Percentiles rank a stretch among this genome's conserved stretches.
phyloP scores from a whole-genome alignment of 2,113 vertebrate genomes.

The Sinocyclocheilus anshuiensis region DNA sequence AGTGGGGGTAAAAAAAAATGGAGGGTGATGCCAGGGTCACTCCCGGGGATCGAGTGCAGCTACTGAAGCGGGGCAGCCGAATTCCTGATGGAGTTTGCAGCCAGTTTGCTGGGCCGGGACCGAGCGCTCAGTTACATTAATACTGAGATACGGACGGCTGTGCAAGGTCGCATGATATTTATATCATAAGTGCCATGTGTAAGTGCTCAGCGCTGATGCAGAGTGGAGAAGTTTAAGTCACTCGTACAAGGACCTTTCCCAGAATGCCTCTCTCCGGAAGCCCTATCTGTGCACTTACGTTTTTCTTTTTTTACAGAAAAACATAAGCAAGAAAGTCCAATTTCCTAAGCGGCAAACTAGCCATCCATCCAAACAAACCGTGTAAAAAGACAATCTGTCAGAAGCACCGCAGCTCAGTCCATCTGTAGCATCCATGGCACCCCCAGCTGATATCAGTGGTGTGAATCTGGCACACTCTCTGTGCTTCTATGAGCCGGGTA shows the following conservation, averaged over 20 bases:
- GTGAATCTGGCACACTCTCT: constrained; percentile 54
- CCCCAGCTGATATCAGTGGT: constrained; percentile 47
- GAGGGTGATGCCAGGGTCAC: constrained; percentile 55
- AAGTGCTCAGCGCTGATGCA: constrained; percentile 54
- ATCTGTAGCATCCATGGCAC: not conserved
- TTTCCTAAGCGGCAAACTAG: constrained; percentile 7
- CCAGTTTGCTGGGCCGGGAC: constrained; percentile 23
- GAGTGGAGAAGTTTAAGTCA: constrained; percentile 26
- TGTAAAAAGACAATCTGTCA: constrained; percentile 22
- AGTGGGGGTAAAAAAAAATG: constrained; percentile 59
- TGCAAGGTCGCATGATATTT: constrained; percentile 53
- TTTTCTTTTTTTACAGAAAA: not conserved
- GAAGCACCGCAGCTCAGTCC: not conserved
- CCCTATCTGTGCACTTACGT: not conserved
- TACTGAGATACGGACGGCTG: constrained; percentile 37
- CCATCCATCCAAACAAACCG: constrained; percentile 5
- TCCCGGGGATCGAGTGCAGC: constrained; percentile 38
- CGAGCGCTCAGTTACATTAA: constrained; percentile 46
- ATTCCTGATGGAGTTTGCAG: constrained; percentile 37
- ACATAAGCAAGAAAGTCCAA: constrained; percentile 5
- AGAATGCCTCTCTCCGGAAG: not conserved
- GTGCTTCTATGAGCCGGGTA: constrained; percentile 47
- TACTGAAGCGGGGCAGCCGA: constrained; percentile 42
- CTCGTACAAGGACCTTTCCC: constrained; percentile 33
- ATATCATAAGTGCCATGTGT: constrained; percentile 57